Evolutionary conservation across 2,113 vertebrate genomes (phyloP), one percentile per base, ranked within the genome.

Genomic region (Rhynchopsitta pachyrhyncha): DNA sequence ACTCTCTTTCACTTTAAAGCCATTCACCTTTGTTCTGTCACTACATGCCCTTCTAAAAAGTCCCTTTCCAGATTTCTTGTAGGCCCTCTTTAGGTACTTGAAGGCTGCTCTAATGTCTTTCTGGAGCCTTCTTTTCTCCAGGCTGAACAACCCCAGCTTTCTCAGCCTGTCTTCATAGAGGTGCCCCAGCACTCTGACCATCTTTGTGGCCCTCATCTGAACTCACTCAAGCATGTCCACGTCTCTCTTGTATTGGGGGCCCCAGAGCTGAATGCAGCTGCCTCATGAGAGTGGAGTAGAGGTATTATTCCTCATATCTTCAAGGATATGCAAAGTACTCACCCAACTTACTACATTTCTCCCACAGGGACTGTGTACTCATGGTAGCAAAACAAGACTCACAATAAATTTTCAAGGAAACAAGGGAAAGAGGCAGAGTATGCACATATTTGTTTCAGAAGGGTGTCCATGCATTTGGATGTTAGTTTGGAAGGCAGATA

Each of bases 401-500:
- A 23, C 11, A 15, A 4, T 27, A n/a, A 17, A 5, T 49, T 37
- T 50, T 37, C 37, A 37, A 64, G 60, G 64, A 50, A 35, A 29
- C 0, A 42, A 37, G 59, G 39, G 49, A 49, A 20, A 39, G 41
- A 53, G 33, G 46, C 1, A 3, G 37, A 35, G 11, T 7, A 27
- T 13, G 17, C 20, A 41, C 8, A 2, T 6, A 18, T 19, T 14
- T 17, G 31, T 17, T 75, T 78, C 49, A 25, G 39, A 42, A 60
- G 0, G 2, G 23, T 47, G 53, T 31, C 50, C 11, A 0, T 8
- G 47, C 18, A 2, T 52, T 46, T 35, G 22, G 23, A 12, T 37
- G 53, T 47, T n/a, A 46, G 59, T 66, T 57, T 81, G 50, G 15
- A 46, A 62, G 37, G 42, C 50, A 88, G 37, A 1, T 28, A 67